Evolutionary conservation across 2,888 invertebrate genomes (phyloP).

Genomic region (Acronicta aceris): DNA sequence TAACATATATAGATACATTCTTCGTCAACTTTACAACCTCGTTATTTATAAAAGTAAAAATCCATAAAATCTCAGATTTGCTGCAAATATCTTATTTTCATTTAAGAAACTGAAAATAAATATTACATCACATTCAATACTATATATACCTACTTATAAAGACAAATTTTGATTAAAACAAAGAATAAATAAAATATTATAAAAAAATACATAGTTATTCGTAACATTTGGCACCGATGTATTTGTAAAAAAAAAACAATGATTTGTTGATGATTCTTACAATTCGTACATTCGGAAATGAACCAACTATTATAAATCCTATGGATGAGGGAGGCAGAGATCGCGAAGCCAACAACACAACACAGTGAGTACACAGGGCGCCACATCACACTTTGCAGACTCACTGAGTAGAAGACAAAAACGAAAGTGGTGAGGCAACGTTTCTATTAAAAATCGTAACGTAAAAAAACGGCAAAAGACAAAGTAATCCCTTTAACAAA

Average conservation of each 20-base stretch:
- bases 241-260: background rate
- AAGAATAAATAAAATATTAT: slow-evolving; percentile 8
- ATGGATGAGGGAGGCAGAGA: slow-evolving; percentile 47
- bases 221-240: slow-evolving; percentile 46
- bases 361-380: background rate
- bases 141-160: slow-evolving; percentile 14
- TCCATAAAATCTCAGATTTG: slow-evolving; percentile 24
- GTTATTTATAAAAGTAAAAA: slow-evolving; percentile 47
- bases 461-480: too few species aligned
- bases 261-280: too few species aligned
- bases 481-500: too few species aligned
- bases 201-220: slow-evolving; percentile 10
- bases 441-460: too few species aligned
- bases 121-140: slow-evolving; percentile 18
- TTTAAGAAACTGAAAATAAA: slow-evolving; percentile 17
- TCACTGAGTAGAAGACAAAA: too few species aligned
- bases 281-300: slow-evolving; percentile 2
- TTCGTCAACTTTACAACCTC: slow-evolving; percentile 1
- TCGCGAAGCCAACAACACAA: background rate
- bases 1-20: background rate
- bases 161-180: slow-evolving; percentile 22
- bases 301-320: slow-evolving; percentile 39
- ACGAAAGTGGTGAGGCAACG: too few species aligned
- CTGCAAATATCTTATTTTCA: slow-evolving; percentile 19
- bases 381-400: too few species aligned